phyloP scores from a whole-genome alignment of 64 coral and sea anemone genomes.

The Exaiptasia diaphana region DNA sequence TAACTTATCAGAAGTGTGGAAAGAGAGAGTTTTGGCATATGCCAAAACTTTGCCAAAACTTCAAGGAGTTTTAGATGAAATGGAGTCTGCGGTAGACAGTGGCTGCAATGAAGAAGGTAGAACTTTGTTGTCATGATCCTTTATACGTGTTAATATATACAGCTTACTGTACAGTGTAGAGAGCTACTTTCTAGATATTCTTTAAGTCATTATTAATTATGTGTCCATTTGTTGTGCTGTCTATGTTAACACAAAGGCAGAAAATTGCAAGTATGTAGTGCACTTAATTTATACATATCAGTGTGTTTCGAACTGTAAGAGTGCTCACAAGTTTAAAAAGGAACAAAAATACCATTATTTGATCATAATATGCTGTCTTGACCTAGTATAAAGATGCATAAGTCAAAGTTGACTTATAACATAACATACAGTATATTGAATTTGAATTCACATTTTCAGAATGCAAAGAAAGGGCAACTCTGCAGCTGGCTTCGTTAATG shows the following conservation, averaged over 20 bases:
- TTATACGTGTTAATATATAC: not conserved
- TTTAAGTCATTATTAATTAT: not conserved
- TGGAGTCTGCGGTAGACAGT: not conserved
- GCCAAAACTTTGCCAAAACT: not conserved
- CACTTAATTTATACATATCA: not conserved
- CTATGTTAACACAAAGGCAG: not conserved
- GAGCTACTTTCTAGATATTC: not conserved
- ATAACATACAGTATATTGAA: not conserved
- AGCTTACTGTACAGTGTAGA: not conserved
- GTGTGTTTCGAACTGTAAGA: not conserved
- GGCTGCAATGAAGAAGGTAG: not conserved
- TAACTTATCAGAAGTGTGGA: slow-evolving; percentile 2
- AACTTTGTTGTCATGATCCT: not conserved
- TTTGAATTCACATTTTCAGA: not conserved
- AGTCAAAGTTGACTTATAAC: not conserved
- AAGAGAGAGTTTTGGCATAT: not conserved
- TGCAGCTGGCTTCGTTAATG: not conserved
- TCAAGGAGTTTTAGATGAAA: not conserved
- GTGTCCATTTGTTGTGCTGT: not conserved
- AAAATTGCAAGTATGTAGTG: not conserved
- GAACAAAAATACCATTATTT: not conserved
- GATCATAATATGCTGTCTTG: not conserved
- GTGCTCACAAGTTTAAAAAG: not conserved
- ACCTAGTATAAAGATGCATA: not conserved
- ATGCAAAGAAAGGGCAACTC: slow-evolving; percentile 5